Conservation (phyloP, 30 jellyfish, hydroid and myxozoan species). For the Morbakka virulenta region DNA sequence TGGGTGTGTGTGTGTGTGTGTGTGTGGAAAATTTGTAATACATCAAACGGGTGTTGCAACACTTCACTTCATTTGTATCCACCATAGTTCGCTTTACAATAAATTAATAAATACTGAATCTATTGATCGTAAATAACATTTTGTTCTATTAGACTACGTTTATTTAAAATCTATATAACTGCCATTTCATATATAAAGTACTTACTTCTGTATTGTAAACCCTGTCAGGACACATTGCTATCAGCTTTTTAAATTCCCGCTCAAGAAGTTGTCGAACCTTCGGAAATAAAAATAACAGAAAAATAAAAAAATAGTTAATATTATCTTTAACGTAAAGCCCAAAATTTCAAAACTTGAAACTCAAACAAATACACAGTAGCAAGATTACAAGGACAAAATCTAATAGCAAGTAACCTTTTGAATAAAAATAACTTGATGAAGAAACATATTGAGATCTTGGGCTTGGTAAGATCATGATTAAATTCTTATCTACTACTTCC, state of each 20-base stretch:
- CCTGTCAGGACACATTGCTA: slow-evolving; percentile 78
- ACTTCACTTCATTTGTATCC: no score
- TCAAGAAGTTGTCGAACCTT: slow-evolving; percentile 77
- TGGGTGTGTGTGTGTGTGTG: no score
- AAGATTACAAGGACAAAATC: not conserved
- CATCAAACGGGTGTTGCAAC: no score
- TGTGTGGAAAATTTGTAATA: no score
- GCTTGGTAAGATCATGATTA: no score
- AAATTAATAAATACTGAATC: not conserved
- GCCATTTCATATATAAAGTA: no score
- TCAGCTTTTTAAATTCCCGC: slow-evolving; percentile 61
- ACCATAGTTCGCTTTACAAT: no score
- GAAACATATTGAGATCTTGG: no score
- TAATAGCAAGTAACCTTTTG: not conserved
- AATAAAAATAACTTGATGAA: not conserved
- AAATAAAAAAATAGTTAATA: slow-evolving; percentile 1
- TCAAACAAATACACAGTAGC: not conserved
- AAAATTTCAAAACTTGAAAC: not conserved
- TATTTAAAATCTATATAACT: no score
- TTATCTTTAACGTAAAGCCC: not conserved
- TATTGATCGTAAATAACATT: not conserved
- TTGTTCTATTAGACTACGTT: no score
- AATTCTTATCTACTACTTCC: no score
- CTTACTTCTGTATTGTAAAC: slow-evolving; percentile 37
- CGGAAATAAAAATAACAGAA: no score